Base-by-base conservation (phyloP, 2,797 vertebrate species). In the Semaprochilodus insignis region DNA sequence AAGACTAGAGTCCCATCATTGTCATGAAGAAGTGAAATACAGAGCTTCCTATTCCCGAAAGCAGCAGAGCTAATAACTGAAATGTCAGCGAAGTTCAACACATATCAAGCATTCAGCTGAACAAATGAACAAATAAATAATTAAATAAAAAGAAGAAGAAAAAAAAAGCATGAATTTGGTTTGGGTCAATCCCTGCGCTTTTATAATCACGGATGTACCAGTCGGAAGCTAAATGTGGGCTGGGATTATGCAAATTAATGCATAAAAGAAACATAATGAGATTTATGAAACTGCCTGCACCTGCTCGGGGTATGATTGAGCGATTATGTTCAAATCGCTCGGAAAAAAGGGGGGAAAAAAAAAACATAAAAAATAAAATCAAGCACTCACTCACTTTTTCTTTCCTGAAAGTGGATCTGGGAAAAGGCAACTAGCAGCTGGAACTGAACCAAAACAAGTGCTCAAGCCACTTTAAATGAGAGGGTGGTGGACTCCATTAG, bases 181-280 rank as follows among this genome's bases (percentile, higher is more conserved):
- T 70, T 62, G 66, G 80, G 62, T 82, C 80, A 85, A 81, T 80
- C 74, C 36, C 23, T 57, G 66, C n/a, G 70, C 81, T 81, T 87
- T 83, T 87, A 77, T 85, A 83, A 85, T 83, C 77, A 83, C 6
- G 23, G 79, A 78, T 82, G 65, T 77, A 77, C 48, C 77, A 44
- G 77, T 79, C 59, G 70, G 79, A 77, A 81, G 77, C 59, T 36
- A 81, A 83, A 79, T 77, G 67, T 80, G 71, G 77, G 80, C 80
- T 55, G 27, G 77, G 84, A 85, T 87, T 85, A 87, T 87, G 86
- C 77, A 84, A 85, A 87, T 82, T 19, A 82, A 80, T 40, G 73
- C 82, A 85, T 87, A 85, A 85, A 85, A 83, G 78, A 81, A 57
- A 74, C 77, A 70, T 85, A 87, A 85, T 85, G 80, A 82, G 77